These are phyloP conservation scores for Heliothis virescens DNA, from an alignment of 1,140 invertebrate species.

Conservation along the genomic window DNA sequence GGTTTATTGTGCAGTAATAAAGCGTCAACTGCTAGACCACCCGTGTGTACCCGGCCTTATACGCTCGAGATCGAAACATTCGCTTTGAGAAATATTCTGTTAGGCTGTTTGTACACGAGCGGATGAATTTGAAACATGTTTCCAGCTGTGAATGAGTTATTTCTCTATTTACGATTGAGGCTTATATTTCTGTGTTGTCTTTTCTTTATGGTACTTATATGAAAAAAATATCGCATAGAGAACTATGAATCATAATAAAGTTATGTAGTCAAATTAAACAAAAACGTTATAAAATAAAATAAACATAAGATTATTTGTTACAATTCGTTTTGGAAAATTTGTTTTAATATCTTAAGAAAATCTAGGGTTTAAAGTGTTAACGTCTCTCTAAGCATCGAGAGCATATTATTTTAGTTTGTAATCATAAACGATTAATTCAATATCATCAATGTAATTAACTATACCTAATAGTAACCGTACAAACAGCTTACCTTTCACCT, in stretches of 20 bases:
- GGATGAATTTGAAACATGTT: background rate
- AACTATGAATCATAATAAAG: no score
- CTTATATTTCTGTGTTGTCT: background rate
- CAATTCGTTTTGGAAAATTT: no score
- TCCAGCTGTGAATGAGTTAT: conserved; percentile 32
- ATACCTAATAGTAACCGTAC: background rate
- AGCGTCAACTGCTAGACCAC: conserved; percentile 61
- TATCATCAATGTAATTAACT: background rate
- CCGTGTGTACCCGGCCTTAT: conserved; percentile 52
- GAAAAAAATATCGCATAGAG: no score
- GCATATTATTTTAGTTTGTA: no score
- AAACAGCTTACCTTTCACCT: background rate
- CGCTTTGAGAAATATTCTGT: conserved; percentile 1
- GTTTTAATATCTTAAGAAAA: no score
- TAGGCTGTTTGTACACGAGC: background rate
- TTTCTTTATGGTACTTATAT: conserved; percentile 54
- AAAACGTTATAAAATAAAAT: no score
- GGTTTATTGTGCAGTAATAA: conserved; percentile 62
- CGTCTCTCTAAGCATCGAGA: no score
- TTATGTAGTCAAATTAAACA: no score
- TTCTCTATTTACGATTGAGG: background rate
- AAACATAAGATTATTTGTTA: no score
- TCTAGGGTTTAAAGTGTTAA: no score
- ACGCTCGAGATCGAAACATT: background rate
- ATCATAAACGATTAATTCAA: background rate